Base-by-base conservation (phyloP, 2,888 invertebrate genomes). In the Chesias legatella region DNA sequence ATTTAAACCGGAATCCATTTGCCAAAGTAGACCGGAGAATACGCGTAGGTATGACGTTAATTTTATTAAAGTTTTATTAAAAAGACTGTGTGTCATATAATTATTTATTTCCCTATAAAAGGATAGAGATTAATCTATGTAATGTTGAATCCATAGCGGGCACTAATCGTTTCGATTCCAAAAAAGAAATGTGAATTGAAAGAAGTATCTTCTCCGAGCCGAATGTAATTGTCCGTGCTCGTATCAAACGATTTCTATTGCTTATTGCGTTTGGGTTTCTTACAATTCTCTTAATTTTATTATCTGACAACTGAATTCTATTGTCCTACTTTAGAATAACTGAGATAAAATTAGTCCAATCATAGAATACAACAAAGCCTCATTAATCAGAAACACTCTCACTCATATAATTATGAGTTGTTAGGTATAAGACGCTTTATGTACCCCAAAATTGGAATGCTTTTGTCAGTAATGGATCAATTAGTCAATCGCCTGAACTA, bases 181-280 rank as follows among this genome's bases (percentile, higher is more conserved):
- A 78, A 76, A 75, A 75, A 73, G 69, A 74, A 76, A 73, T 72
- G 63, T 56, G 71, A 77, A 75, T 75, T 74, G 75, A 73, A 78
- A 77, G 76, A 74, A 75, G 69, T 67, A 73, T 74, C 72, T 69
- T 69, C 67, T 65, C 59, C 53, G 58, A 58, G 60, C 61, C 63
- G 62, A 75, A 75, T 67, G 79, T 79, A 78, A 81, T 78, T 76
- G 79, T 74, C 73, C 71, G 71, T 66, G 65, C 68, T 73, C 65
- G 61, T 58, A 73, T 67, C 69, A 72, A 79, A 79, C 73, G 75
- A 77, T 76, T 79, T 73, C 74, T 75, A 78, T 75, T 76, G 77
- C 76, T 79, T 71, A 75, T 77, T 79, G 76, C 73, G 72, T 75
- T 58, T 59, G 70, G 75, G 69, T 68, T 75, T 63, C 67, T 63